Percentiles rank a stretch among this genome's conserved stretches.
phyloP scores from a whole-genome alignment of 2,797 vertebrate species.

The Poecilia wingei region DNA sequence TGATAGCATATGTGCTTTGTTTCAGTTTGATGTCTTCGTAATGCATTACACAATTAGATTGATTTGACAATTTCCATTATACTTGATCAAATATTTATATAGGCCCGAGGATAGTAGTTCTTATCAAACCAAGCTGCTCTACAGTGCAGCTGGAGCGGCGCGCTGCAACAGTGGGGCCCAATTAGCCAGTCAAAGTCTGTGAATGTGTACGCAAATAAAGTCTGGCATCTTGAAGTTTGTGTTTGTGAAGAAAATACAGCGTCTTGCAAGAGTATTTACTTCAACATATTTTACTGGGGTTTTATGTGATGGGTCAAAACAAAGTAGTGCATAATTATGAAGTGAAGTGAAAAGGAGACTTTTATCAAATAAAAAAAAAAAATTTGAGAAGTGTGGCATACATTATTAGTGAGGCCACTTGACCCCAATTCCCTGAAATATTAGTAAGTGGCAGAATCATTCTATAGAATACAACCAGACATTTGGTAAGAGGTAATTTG shows the following conservation, averaged over 20 bases:
- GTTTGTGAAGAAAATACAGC: background rate
- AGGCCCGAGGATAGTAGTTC: constrained; percentile 98
- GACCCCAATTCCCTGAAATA: background rate
- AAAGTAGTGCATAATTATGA: background rate
- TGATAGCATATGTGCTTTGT: constrained; percentile 99
- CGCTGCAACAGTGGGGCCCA: constrained; percentile 75
- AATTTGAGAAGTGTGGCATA: background rate
- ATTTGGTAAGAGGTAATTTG: background rate
- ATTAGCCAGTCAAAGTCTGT: constrained; percentile 87
- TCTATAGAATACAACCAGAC: background rate
- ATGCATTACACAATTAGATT: constrained; percentile 99
- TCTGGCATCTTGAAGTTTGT: constrained; percentile 19
- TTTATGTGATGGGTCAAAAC: background rate
- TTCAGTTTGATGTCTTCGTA: constrained; percentile 99
- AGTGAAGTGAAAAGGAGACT: background rate
- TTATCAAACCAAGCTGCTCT: constrained; percentile 95
- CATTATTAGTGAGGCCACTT: background rate
- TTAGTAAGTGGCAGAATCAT: background rate
- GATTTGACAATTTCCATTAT: constrained; percentile 99
- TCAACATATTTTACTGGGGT: background rate
- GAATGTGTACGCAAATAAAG: constrained; percentile 7
- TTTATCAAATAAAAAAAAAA: background rate
- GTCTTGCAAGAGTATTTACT: background rate
- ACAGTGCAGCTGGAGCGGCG: constrained; percentile 85
- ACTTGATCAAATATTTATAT: constrained; percentile 99